Evolutionary conservation across 2,888 invertebrate species (phyloP), one percentile per base, ranked within the genome.

Genomic region (Leptopilina syphax): DNA sequence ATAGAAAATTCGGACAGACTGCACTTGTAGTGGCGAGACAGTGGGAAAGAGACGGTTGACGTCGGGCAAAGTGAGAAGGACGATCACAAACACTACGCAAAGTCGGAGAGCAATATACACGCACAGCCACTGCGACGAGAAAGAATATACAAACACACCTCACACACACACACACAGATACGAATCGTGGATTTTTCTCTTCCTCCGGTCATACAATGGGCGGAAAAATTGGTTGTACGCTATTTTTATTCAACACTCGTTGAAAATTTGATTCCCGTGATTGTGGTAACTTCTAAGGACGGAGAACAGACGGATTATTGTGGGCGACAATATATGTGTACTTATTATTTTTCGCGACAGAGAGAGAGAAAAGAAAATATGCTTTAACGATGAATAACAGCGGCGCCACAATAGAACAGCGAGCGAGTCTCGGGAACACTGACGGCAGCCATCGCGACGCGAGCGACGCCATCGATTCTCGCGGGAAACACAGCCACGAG

Each of bases 391-490:
- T 63, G 77, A 65, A 73, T 81, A 77, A 82, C 79, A 81, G 82
- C 50, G 82, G 76, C 85, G 83, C 85, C 85, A 87, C 86, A 89
- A 87, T 90, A 89, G 89, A 47, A 85, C 90, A 89, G 90, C 89
- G 86, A 90, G 90, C 90, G 87, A 89, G 89, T 87, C 90, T 88
- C 88, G 88, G 85, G 89, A 90, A 86, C 88, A 90, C 89, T 90
- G 90, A 89, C 84, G 86, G 90, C 90, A 87, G 90, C 90, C 90
- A 90, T 89, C 47, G 88, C 90, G 88, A 88, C 82, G 78, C 73
- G 57, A 80, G 86, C 89, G 90, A 86, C 88, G 80, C 87, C 77
- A 18, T 83, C 85, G 90, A 79, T 83, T 80, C 77, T 81, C 82
- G 77, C 80, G 79, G 54, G 76, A 80, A 70, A 79, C 82, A 81